phyloP scores from a whole-genome alignment of 2,113 vertebrate species.

The Amphilophus citrinellus region DNA sequence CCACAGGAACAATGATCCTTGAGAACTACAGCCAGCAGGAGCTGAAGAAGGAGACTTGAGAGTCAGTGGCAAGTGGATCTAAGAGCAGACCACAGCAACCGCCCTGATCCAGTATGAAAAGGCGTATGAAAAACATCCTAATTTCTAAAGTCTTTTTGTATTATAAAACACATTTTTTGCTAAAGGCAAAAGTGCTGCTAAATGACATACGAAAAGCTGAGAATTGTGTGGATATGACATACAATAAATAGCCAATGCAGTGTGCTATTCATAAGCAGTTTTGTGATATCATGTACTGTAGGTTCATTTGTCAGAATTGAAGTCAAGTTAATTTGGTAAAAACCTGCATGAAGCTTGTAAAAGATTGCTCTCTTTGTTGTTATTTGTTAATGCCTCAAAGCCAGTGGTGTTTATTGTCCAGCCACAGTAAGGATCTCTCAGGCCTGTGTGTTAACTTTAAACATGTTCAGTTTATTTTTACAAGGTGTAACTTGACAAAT shows the following conservation, averaged over 20 bases:
- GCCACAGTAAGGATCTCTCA: neutral
- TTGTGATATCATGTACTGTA: neutral
- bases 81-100: too few species aligned
- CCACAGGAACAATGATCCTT: too few species aligned
- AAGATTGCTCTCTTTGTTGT: neutral
- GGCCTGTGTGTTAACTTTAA: conserved; percentile 14
- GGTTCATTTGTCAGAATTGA: neutral
- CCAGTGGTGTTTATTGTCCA: conserved; percentile 45
- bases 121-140: too few species aligned
- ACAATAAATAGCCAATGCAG: neutral
- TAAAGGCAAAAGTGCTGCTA: too few species aligned
- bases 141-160: too few species aligned
- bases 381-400: conserved; percentile 31
- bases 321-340: neutral
- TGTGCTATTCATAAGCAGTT: neutral
- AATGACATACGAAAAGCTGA: too few species aligned
- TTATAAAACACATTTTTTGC: too few species aligned
- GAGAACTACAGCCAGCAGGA: too few species aligned
- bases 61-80: too few species aligned
- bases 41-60: too few species aligned
- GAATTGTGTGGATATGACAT: too few species aligned
- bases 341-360: neutral
- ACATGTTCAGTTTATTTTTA: neutral
- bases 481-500: conserved; percentile 4
- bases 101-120: too few species aligned